Evolutionary conservation across 2,888 invertebrate species (phyloP).

Genomic region (Drosophila stalkeri): DNA sequence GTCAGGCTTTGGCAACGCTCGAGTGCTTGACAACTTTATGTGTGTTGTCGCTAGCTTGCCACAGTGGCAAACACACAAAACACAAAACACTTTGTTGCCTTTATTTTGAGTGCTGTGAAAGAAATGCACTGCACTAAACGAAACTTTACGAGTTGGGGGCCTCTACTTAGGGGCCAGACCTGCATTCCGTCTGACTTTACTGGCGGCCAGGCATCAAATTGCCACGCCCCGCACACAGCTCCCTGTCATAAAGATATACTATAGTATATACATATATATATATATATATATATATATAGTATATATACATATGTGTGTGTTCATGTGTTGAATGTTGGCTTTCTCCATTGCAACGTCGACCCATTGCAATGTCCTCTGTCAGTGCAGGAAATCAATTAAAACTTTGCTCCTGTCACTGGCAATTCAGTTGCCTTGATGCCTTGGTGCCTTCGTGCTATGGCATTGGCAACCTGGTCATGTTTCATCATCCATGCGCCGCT

Average conservation of each 20-base stretch:
- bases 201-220: conserved; percentile 50
- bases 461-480: conserved; percentile 39
- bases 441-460: neutral
- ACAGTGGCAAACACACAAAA: conserved; percentile 52
- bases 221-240: neutral
- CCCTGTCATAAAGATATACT: neutral
- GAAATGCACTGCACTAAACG: conserved; percentile 50
- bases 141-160: conserved; percentile 47
- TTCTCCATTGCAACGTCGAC: conserved; percentile 9
- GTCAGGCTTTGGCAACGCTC: conserved; percentile 49
- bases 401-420: conserved; percentile 56
- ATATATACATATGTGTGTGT: neutral
- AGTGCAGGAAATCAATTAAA: conserved; percentile 76
- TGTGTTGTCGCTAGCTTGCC: conserved; percentile 69
- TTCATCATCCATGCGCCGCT: conserved; percentile 5
- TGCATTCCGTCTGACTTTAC: conserved; percentile 36
- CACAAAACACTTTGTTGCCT: conserved; percentile 78
- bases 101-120: conserved; percentile 52
- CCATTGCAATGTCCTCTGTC: conserved; percentile 25
- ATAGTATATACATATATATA: too few relatives aligned
- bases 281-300: neutral
- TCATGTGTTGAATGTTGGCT: conserved; percentile 52
- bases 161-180: conserved; percentile 3
- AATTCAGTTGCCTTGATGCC: conserved; percentile 9
- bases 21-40: conserved; percentile 72